Percentiles rank a stretch among this genome's conserved stretches.
Evolutionary conservation across 2,888 invertebrate genomes (phyloP).

Genomic region (Papilio demoleus): DNA sequence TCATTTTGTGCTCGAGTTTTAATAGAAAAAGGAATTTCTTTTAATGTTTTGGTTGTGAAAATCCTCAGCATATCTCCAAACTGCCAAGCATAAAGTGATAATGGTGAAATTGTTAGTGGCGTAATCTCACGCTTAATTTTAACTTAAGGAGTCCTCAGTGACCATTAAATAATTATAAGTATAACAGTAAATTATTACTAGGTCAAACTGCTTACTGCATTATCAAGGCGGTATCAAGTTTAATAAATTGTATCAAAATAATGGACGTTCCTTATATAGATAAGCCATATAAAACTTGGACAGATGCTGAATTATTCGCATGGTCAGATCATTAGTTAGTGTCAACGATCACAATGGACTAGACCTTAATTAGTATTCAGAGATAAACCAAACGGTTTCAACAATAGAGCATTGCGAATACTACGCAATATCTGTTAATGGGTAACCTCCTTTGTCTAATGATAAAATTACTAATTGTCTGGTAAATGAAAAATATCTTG

Average conservation of each 20-base stretch:
- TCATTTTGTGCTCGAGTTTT: too few species aligned
- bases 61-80: too few species aligned
- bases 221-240: conserved; percentile 1
- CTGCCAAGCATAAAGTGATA: too few species aligned
- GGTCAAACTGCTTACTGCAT: background rate
- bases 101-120: too few species aligned
- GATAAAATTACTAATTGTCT: conserved; percentile 15
- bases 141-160: too few species aligned
- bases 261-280: conserved; percentile 17
- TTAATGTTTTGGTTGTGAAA: too few species aligned
- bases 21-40: too few species aligned
- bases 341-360: conserved; percentile 51
- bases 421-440: conserved; percentile 13
- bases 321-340: conserved; percentile 49
- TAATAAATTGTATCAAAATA: conserved; percentile 8
- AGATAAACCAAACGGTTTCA: conserved; percentile 48
- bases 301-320: conserved; percentile 36
- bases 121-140: too few species aligned
- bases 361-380: conserved; percentile 49
- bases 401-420: conserved; percentile 40
- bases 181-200: background rate
- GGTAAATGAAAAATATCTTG: background rate
- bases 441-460: background rate
- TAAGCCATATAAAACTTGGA: conserved; percentile 31
- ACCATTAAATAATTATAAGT: background rate